A percentile compares a stretch with the other conserved stretches of the same genome.
These are phyloP conservation scores for Penaeus indicus DNA, from an alignment of 1,140 invertebrate species.

Conservation along the genomic window DNA sequence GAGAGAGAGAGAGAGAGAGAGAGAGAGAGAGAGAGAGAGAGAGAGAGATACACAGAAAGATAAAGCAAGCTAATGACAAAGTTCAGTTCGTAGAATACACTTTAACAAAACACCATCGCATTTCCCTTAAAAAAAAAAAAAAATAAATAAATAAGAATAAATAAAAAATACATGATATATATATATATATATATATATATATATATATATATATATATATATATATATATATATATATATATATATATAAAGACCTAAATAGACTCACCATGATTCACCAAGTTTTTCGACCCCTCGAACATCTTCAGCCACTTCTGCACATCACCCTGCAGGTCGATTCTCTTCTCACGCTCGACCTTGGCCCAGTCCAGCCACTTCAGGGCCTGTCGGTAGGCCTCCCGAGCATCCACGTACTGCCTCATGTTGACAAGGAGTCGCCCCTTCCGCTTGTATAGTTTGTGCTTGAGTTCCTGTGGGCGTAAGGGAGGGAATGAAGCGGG, in stretches of 20 bases:
- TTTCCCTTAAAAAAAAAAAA: no score
- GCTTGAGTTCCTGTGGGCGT: conserved; percentile 74
- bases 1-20: no score
- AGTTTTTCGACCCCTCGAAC: conserved; percentile 72
- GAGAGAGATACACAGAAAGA: no score
- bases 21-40: no score
- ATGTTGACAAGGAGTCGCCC: conserved; percentile 83
- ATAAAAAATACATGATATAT: no score
- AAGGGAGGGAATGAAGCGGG: neutral
- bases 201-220: no score
- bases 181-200: no score
- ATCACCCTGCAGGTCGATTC: conserved; percentile 77
- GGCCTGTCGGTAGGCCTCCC: conserved; percentile 77
- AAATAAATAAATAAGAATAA: no score
- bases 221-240: no score
- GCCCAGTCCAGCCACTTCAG: conserved; percentile 77
- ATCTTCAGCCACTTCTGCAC: conserved; percentile 81
- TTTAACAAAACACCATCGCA: no score
- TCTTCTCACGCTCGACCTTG: conserved; percentile 77
- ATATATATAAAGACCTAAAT: neutral
- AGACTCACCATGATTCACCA: conserved; percentile 66
- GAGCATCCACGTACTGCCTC: conserved; percentile 78
- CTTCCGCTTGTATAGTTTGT: conserved; percentile 83
- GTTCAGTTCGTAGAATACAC: no score
- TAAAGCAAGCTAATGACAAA: no score